phyloP scores from a whole-genome alignment of 2,113 vertebrate species.

The Oncorhynchus keta region DNA sequence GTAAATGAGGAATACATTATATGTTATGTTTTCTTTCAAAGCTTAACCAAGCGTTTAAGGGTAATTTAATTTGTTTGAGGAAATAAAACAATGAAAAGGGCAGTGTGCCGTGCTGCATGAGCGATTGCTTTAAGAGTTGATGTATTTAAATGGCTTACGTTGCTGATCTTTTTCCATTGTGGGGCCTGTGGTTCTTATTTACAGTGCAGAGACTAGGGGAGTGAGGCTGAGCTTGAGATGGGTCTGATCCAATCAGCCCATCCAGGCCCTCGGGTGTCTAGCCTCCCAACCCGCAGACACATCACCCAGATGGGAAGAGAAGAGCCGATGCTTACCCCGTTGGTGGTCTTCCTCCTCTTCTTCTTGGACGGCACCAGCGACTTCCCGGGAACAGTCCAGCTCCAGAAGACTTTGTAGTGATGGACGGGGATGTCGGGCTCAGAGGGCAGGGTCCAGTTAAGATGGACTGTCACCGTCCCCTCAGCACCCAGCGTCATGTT shows the following conservation, averaged over 20 bases:
- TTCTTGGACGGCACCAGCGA: constrained; percentile 85
- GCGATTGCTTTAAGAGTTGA: constrained; percentile 24
- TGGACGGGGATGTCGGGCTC: constrained; percentile 90
- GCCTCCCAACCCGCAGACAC: not conserved
- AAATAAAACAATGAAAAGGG: constrained; percentile 47
- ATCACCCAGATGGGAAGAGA: not conserved
- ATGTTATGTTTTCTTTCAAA: constrained; percentile 36
- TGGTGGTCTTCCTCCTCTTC: constrained; percentile 86
- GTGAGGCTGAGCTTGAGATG: constrained; percentile 29
- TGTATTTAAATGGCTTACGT: constrained; percentile 35
- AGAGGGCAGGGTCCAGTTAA: constrained; percentile 84
- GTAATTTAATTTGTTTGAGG: constrained; percentile 50
- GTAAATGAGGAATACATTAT: constrained; percentile 31
- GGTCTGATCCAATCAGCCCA: not conserved
- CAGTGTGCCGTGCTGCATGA: constrained; percentile 40
- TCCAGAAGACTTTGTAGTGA: constrained; percentile 95
- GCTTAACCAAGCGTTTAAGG: constrained; percentile 35
- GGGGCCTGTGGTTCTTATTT: constrained; percentile 23
- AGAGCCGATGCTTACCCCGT: constrained; percentile 76
- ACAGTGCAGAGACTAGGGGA: constrained; percentile 20
- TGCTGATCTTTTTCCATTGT: constrained; percentile 34
- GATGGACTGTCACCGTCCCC: constrained; percentile 73
- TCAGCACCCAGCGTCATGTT: constrained; percentile 78
- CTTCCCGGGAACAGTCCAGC: constrained; percentile 81
- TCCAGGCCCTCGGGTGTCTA: not conserved